A percentile compares a stretch with the other conserved stretches of the same genome.
Evolutionary conservation across 2,888 invertebrate species (phyloP).

Genomic region (Protonemura montana): DNA sequence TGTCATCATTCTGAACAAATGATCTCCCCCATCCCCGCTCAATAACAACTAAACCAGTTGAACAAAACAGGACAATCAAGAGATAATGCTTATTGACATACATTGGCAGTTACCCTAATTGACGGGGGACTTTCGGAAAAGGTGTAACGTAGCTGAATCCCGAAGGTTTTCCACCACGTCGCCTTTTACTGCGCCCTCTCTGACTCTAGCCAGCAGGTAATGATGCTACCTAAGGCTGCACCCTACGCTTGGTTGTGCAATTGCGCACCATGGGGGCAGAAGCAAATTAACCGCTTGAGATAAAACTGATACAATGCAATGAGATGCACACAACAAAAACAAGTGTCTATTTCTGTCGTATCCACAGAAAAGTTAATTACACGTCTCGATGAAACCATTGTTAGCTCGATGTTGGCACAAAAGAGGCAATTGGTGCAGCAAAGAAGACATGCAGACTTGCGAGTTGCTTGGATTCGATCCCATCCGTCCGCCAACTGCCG

Average conservation of each 20-base stretch:
- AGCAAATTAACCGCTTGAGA: not conserved
- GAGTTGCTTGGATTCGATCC: not conserved
- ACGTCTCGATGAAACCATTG: not conserved
- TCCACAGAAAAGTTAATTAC: not conserved
- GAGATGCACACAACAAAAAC: not conserved
- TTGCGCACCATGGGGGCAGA: not conserved
- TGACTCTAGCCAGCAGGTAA: too few species aligned
- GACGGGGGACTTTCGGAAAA: too few species aligned
- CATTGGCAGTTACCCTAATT: too few species aligned
- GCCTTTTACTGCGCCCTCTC: too few species aligned
- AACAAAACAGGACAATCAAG: too few species aligned
- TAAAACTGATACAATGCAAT: not conserved
- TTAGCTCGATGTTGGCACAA: not conserved
- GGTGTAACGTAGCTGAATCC: too few species aligned
- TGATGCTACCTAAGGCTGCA: not conserved
- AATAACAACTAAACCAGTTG: too few species aligned
- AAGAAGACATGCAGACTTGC: not conserved
- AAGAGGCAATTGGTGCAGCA: not conserved
- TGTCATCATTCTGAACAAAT: too few species aligned
- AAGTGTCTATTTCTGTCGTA: not conserved
- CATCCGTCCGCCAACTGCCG: not conserved
- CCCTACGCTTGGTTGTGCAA: not conserved
- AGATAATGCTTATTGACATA: too few species aligned
- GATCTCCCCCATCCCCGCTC: too few species aligned
- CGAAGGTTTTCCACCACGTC: too few species aligned